phyloP scores from a whole-genome alignment of 2,113 vertebrate genomes.

The Etheostoma spectabile region DNA sequence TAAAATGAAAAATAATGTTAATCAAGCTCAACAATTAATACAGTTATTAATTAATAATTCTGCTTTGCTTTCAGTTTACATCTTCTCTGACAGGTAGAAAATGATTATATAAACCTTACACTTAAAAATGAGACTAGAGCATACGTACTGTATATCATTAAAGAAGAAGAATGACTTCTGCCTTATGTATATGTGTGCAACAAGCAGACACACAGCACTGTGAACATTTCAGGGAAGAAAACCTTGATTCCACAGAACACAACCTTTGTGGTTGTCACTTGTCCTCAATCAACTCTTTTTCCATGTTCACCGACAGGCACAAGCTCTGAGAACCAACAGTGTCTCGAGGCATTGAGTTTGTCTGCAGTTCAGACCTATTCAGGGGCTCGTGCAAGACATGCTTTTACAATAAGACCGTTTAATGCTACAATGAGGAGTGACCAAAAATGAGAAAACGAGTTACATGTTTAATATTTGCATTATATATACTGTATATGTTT shows the following conservation, averaged over 20 bases:
- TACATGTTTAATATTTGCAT: no score
- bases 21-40: neutral
- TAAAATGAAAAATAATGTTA: neutral
- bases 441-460: conserved; percentile 1
- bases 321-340: conserved; percentile 36
- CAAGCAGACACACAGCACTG: neutral
- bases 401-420: neutral
- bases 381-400: neutral
- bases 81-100: neutral
- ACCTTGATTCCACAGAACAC: conserved; percentile 32
- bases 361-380: conserved; percentile 1
- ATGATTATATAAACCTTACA: neutral
- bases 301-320: conserved; percentile 28
- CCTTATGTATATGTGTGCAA: neutral
- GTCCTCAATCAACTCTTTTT: conserved; percentile 42
- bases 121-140: neutral
- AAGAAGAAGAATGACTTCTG: neutral
- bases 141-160: neutral
- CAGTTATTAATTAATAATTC: neutral
- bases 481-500: neutral
- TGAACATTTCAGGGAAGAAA: conserved; percentile 36
- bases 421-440: neutral
- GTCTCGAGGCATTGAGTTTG: conserved; percentile 36
- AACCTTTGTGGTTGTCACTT: conserved; percentile 62
- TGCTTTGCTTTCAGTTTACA: neutral